Evolutionary conservation across 1,140 invertebrate genomes (phyloP).

Genomic region (Pogonus chalceus): DNA sequence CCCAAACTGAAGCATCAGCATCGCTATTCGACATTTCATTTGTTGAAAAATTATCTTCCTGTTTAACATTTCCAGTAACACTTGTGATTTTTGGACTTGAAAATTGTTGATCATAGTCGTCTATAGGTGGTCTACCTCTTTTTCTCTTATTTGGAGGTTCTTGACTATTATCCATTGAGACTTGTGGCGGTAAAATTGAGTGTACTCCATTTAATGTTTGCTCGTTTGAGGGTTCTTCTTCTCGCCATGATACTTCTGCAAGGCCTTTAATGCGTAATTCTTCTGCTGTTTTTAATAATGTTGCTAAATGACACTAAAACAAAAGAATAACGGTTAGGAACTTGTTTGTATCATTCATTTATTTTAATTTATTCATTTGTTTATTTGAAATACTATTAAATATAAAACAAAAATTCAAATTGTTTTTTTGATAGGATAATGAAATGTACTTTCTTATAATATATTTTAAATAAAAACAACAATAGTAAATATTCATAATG

Average conservation of each 20-base stretch:
- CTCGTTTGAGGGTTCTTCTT: conserved; percentile 40
- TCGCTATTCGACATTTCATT: conserved; percentile 33
- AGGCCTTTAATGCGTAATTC: conserved; percentile 84
- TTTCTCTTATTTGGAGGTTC: conserved; percentile 37
- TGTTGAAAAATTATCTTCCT: conserved; percentile 31
- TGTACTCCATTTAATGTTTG: conserved; percentile 38
- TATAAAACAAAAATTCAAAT: too few relatives aligned
- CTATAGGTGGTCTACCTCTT: conserved; percentile 52
- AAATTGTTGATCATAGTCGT: conserved; percentile 44
- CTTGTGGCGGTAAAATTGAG: conserved; percentile 34
- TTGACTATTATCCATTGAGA: conserved; percentile 32
- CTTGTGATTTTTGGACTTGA: conserved; percentile 44
- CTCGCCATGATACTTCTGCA: conserved; percentile 76
- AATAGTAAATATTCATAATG: too few relatives aligned
- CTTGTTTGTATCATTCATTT: too few relatives aligned
- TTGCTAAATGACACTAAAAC: conserved; percentile 66
- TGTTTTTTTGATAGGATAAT: too few relatives aligned
- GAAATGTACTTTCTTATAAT: too few relatives aligned
- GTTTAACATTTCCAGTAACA: conserved; percentile 38
- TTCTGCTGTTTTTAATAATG: conserved; percentile 81
- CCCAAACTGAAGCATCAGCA: conserved; percentile 31
- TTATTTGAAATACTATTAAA: too few relatives aligned
- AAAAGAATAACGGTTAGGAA: neutral
- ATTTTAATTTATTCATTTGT: too few relatives aligned
- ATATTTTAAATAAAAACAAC: too few relatives aligned